phyloP scores from a whole-genome alignment of 1,140 invertebrate species.

The Cepaea nemoralis region DNA sequence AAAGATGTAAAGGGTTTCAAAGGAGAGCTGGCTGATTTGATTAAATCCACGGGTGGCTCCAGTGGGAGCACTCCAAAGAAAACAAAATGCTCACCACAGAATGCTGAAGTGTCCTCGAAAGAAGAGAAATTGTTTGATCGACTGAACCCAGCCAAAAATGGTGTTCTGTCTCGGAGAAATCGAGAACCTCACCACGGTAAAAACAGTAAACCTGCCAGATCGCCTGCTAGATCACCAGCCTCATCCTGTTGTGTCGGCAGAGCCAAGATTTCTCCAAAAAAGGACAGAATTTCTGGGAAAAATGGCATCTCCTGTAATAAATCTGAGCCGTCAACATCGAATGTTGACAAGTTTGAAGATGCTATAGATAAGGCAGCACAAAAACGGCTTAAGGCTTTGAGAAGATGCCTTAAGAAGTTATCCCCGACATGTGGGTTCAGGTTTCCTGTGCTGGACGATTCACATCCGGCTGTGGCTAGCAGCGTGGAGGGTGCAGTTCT shows the following conservation, averaged over 20 bases:
- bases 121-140: constrained; percentile 10
- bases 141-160: constrained; percentile 16
- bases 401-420: constrained; percentile 28
- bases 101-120: neutral
- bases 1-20: constrained; percentile 28
- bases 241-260: neutral
- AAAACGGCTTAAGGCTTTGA: constrained; percentile 26
- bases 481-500: neutral
- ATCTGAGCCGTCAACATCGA: neutral
- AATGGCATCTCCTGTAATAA: neutral
- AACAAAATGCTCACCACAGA: neutral
- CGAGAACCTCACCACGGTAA: neutral
- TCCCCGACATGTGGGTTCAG: constrained; percentile 35
- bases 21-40: constrained; percentile 29
- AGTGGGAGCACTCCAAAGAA: neutral
- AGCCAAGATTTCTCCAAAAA: neutral
- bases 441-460: constrained; percentile 31
- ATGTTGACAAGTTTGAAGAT: neutral
- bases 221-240: neutral
- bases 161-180: constrained; percentile 4
- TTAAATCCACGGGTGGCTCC: neutral
- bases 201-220: neutral
- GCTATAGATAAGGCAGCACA: neutral
- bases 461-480: constrained; percentile 8
- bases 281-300: neutral